Conservation (phyloP, 2,797 vertebrate genomes). For the Graptemys geographica region DNA sequence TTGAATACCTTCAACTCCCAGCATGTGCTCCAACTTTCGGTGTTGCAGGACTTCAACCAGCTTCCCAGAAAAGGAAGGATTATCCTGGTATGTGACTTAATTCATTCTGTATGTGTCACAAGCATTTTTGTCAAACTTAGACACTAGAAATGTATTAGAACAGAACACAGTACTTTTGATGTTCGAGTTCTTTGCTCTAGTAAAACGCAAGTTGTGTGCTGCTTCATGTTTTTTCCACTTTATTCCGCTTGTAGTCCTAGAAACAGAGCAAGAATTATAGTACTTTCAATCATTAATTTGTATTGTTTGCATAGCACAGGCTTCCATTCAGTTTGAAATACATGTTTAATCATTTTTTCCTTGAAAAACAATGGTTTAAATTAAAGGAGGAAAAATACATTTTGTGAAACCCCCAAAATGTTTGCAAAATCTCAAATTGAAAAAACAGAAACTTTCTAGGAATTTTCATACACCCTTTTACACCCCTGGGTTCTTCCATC, state of each 20-base stretch:
- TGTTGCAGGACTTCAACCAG: not conserved
- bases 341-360: not conserved
- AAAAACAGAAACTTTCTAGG: not conserved
- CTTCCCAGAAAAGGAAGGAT: not conserved
- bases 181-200: not conserved
- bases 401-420: not conserved
- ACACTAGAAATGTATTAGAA: not conserved
- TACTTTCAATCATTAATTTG: not conserved
- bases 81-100: not conserved
- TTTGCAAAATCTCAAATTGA: not conserved
- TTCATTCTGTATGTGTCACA: not conserved
- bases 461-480: not conserved
- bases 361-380: not conserved
- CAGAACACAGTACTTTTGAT: not conserved
- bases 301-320: constrained; percentile 6
- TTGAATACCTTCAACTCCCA: not conserved
- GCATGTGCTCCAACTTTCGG: not conserved
- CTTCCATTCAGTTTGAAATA: constrained; percentile 14
- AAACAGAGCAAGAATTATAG: not conserved
- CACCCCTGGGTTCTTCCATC: not conserved
- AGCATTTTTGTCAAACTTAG: not conserved
- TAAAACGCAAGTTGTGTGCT: not conserved
- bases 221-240: not conserved
- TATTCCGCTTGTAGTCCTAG: not conserved
- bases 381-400: not conserved